A percentile compares a stretch with the other conserved stretches of the same genome.
Conservation (phyloP, 2,797 vertebrate genomes). For the Gymnopithys bicolor region DNA sequence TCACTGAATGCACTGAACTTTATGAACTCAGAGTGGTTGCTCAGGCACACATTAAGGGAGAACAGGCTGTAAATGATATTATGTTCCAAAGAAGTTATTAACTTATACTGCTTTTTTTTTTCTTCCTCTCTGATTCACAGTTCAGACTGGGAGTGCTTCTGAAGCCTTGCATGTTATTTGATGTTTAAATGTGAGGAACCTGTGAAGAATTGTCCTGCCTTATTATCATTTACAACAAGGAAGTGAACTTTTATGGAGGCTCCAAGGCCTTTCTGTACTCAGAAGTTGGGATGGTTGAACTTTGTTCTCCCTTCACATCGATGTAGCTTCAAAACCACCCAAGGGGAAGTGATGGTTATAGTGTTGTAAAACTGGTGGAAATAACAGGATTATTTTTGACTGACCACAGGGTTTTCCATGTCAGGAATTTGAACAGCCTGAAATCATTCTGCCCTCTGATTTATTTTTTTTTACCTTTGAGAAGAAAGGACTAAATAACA, state of each 20-base stretch:
- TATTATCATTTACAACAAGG: not conserved
- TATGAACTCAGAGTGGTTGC: not conserved
- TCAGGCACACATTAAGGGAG: not conserved
- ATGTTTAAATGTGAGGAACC: constrained; percentile 7
- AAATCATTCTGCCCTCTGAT: not conserved
- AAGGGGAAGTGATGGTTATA: constrained; percentile 5
- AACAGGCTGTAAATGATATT: not conserved
- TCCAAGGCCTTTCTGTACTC: not conserved
- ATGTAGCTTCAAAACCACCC: constrained; percentile 16
- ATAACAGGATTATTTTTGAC: constrained; percentile 53
- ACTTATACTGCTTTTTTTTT: not conserved
- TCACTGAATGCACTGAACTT: constrained; percentile 2
- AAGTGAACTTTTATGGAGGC: constrained; percentile 10
- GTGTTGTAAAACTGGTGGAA: constrained; percentile 54
- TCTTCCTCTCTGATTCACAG: not conserved
- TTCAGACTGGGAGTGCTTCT: not conserved
- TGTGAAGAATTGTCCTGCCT: not conserved
- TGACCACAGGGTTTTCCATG: constrained; percentile 28
- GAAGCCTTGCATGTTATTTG: not conserved
- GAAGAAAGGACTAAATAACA: not conserved
- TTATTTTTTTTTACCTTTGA: not conserved
- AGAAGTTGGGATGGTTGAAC: not conserved
- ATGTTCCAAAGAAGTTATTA: constrained; percentile 1
- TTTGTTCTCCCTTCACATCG: not conserved
- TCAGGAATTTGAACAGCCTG: constrained; percentile 9